Evolutionary conservation across 2,797 vertebrate genomes (phyloP), one percentile per base, ranked within the genome.

Genomic region (Cercopithecus mitis): DNA sequence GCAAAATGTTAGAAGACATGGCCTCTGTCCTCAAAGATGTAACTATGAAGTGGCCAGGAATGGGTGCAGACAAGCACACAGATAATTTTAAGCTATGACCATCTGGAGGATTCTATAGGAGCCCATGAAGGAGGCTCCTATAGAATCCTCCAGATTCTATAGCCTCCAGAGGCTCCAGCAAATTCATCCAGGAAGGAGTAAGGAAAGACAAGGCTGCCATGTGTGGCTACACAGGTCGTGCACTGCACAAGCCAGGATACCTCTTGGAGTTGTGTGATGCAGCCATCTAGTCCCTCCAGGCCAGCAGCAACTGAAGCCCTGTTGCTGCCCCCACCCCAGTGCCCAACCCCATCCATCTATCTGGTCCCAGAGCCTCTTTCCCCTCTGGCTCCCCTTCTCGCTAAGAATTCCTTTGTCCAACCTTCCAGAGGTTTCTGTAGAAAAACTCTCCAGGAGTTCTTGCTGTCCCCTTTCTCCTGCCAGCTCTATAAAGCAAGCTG

Each of bases 401-500:
- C 36, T 25, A 55, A 77, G 82, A 97, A 94, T 95, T 92, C 85
- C 88, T 98, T 95, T 96, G 84, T 97, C 93, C 79, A 30, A 47
- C 12, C 90, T 97, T 95, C 41, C 81, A 92, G 83, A 90, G 67
- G 79, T 95, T 97, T 88, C 94, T 93, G 90, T 84, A 85, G 89
- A 43, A 84, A 94, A 91, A 67, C 14, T 64, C 58, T 33, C 94
- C 55, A 81, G 61, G 12, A 95, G 76, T 33, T 90, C 85, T 81
- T 52, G 33, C 41, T 88, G 70, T 83, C 89, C 79, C 79, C 84
- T 72, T 90, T 81, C 67, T 88, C 79, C 55, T 86, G 73, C 97
- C 94, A 95, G 92, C 86, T 94, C 94, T 95, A 91, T 95, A 96
- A 98, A 97, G 95, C 70, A 81, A 95, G 73, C 89, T 5, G 33